Conservation (phyloP, 2,888 invertebrate genomes). For the Campaea margaritaria region DNA sequence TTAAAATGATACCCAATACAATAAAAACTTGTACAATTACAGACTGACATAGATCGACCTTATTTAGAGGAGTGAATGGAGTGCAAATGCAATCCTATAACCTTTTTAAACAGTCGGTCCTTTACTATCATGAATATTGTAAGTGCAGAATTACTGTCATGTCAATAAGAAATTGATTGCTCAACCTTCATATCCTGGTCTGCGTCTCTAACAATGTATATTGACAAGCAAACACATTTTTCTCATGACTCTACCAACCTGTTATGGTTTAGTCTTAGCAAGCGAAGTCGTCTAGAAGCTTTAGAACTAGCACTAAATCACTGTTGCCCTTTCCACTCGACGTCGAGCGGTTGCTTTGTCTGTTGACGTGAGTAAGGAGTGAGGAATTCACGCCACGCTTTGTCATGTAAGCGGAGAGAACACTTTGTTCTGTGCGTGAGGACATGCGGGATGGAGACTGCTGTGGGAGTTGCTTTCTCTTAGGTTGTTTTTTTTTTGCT, state of each 20-base stretch:
- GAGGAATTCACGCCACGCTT: slow-evolving; percentile 34
- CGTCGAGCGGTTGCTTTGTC: slow-evolving; percentile 30
- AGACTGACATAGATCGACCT: no score
- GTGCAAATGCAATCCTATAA: no score
- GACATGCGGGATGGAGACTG: neutral
- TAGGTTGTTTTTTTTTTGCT: no score
- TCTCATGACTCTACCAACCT: slow-evolving; percentile 13
- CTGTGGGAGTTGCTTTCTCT: neutral
- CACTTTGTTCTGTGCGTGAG: slow-evolving; percentile 3
- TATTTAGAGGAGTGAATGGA: no score
- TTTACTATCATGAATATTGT: no score
- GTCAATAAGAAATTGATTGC: slow-evolving; percentile 1
- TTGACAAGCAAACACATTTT: slow-evolving; percentile 3
- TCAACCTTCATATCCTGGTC: slow-evolving; percentile 1
- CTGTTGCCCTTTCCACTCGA: slow-evolving; percentile 35
- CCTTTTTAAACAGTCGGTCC: neutral
- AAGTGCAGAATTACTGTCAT: slow-evolving; percentile 1
- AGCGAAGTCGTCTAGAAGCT: no score
- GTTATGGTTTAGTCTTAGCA: slow-evolving; percentile 18
- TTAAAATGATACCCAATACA: no score
- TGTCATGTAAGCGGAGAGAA: slow-evolving; percentile 19
- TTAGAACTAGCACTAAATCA: slow-evolving; percentile 25
- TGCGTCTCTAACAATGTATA: slow-evolving; percentile 1
- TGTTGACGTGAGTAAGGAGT: slow-evolving; percentile 33
- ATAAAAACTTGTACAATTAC: no score